phyloP scores from a whole-genome alignment of 53 echinoderm and acorn worm genomes.

The Astropecten irregularis region DNA sequence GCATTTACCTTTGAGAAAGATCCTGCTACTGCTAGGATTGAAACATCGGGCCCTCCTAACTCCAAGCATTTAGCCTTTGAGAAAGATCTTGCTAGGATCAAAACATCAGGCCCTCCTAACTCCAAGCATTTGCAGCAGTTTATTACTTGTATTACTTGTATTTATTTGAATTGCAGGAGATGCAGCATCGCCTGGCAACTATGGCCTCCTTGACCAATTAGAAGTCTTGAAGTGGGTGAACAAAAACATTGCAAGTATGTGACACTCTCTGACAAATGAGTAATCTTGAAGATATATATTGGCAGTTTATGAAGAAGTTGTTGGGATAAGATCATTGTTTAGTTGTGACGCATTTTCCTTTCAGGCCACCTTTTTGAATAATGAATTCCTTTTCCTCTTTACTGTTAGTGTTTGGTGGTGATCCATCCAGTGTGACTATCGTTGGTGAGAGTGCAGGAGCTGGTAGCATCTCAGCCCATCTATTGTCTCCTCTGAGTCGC shows the following conservation, averaged over 20 bases:
- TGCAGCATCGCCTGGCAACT: conserved; percentile 38
- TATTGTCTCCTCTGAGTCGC: conserved; percentile 22
- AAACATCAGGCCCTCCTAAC: too few species aligned
- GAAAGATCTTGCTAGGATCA: too few species aligned
- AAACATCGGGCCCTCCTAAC: too few species aligned
- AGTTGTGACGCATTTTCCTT: too few species aligned
- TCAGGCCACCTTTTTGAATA: too few species aligned
- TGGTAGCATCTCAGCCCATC: conserved; percentile 18
- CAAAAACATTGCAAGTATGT: conserved; percentile 44
- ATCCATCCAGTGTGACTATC: conserved; percentile 34
- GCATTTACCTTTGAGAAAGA: too few species aligned
- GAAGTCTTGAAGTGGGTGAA: conserved; percentile 53
- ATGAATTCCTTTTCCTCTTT: too few species aligned
- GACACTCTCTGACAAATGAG: conserved; percentile 31
- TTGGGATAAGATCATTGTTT: too few species aligned
- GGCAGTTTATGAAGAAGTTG: background rate
- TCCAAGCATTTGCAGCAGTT: too few species aligned
- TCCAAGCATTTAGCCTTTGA: too few species aligned
- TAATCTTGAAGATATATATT: conserved; percentile 1
- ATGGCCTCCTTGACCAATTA: conserved; percentile 50
- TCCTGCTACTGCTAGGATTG: too few species aligned
- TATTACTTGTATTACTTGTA: too few species aligned
- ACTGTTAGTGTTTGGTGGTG: conserved; percentile 38
- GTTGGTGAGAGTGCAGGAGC: conserved; percentile 47
- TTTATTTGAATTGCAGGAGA: conserved; percentile 23